Evolutionary conservation across 2,797 vertebrate species (phyloP).

Genomic region (Acrocephalus scirpaceus): DNA sequence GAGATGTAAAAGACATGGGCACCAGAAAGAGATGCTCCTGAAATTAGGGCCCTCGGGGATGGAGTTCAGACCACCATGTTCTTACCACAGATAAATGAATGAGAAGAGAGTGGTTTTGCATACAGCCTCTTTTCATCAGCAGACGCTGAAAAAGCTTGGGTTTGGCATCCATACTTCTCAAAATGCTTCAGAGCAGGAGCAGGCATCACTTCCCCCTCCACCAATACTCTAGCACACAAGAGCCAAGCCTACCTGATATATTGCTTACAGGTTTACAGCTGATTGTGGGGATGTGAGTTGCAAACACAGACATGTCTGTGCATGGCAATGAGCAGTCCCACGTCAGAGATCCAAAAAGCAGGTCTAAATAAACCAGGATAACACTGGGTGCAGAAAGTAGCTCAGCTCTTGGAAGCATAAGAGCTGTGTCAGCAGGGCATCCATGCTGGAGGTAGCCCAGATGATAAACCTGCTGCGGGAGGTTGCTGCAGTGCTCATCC

Average conservation of each 20-base stretch:
- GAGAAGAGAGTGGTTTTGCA: not conserved
- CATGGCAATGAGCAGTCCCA: not conserved
- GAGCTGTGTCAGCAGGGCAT: not conserved
- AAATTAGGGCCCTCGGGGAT: not conserved
- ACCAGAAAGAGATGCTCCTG: not conserved
- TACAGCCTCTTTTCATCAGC: not conserved
- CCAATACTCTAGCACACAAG: not conserved
- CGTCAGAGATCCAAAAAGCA: not conserved
- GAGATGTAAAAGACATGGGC: not conserved
- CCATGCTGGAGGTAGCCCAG: not conserved
- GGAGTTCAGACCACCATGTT: not conserved
- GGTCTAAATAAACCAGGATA: not conserved
- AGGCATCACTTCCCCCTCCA: not conserved
- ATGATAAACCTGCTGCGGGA: not conserved
- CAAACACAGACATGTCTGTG: not conserved
- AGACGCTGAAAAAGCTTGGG: not conserved
- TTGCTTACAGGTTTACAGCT: not conserved
- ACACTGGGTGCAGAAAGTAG: not conserved
- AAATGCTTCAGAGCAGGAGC: not conserved
- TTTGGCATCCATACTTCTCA: conserved; percentile 9
- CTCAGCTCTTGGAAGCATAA: not conserved
- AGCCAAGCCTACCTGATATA: not conserved
- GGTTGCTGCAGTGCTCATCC: not conserved
- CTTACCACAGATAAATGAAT: not conserved
- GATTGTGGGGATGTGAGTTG: not conserved